A percentile compares a stretch with the other conserved stretches of the same genome.
Evolutionary conservation across 1,140 invertebrate genomes (phyloP).

Genomic region (Musca vetustissima): DNA sequence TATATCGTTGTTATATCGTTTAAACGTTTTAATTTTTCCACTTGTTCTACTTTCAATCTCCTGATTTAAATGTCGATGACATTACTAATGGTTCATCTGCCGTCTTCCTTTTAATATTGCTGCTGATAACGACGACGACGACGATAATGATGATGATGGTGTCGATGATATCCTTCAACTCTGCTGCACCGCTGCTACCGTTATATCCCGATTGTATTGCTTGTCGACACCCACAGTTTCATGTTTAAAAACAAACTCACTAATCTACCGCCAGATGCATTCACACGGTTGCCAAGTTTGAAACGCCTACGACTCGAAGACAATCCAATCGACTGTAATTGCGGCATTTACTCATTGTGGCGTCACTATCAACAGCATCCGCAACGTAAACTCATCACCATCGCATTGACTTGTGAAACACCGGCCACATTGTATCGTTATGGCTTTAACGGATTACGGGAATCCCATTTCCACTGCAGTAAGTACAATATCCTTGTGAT

Average conservation of each 20-base stretch:
- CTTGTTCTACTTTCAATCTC: no score
- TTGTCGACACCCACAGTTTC: constrained; percentile 34
- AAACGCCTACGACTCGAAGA: constrained; percentile 80
- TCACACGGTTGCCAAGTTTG: constrained; percentile 68
- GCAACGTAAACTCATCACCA: constrained; percentile 59
- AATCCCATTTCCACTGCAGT: constrained; percentile 82
- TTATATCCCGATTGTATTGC: background rate
- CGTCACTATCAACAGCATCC: constrained; percentile 70
- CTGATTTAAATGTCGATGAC: no score
- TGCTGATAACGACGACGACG: no score
- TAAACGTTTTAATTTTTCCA: no score
- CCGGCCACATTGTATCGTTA: constrained; percentile 72
- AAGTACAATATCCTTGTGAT: constrained; percentile 45
- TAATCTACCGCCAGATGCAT: constrained; percentile 73
- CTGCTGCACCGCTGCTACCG: background rate
- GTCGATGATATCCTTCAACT: background rate
- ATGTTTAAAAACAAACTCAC: constrained; percentile 73
- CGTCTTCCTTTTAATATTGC: background rate
- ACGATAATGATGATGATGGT: background rate
- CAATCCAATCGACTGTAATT: constrained; percentile 88
- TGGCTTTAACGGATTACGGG: constrained; percentile 58
- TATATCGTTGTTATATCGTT: no score
- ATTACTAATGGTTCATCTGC: background rate
- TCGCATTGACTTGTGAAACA: constrained; percentile 72
- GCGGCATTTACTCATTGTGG: constrained; percentile 79